These are phyloP conservation scores for Synodontis membranacea DNA, from an alignment of 2,113 vertebrate genomes.

Conservation along the genomic window DNA sequence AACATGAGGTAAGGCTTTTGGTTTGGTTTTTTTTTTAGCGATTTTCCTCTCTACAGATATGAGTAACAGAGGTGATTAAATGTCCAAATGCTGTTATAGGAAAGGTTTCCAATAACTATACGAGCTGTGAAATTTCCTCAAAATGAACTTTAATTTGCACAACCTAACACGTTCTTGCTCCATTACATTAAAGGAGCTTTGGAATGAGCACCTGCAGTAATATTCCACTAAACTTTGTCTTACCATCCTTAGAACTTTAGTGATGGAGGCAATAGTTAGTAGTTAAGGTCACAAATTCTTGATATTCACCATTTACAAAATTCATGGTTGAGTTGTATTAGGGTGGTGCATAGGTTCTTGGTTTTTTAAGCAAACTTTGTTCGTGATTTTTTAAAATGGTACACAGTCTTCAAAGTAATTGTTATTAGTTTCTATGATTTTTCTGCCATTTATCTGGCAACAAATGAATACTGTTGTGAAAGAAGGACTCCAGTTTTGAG, in stretches of 20 bases:
- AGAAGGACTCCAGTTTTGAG: no score
- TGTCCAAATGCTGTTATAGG: neutral
- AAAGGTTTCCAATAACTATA: neutral
- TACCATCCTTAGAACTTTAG: neutral
- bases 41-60: neutral
- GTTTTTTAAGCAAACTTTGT: no score
- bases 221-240: neutral
- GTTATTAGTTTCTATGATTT: no score
- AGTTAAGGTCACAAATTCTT: neutral
- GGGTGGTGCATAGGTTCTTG: no score
- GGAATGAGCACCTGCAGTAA: neutral
- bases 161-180: neutral
- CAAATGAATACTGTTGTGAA: no score
- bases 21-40: neutral
- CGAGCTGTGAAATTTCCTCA: neutral
- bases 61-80: neutral
- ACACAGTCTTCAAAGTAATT: no score
- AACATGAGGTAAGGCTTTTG: constrained; percentile 7
- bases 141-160: neutral
- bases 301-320: neutral
- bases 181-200: neutral
- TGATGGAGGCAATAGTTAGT: neutral
- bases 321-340: neutral
- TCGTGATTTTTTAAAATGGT: no score
- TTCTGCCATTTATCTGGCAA: no score